A percentile compares a stretch with the other conserved stretches of the same genome.
These are phyloP conservation scores for Oryzias woworae DNA, from an alignment of 2,113 vertebrate genomes.

Conservation along the genomic window DNA sequence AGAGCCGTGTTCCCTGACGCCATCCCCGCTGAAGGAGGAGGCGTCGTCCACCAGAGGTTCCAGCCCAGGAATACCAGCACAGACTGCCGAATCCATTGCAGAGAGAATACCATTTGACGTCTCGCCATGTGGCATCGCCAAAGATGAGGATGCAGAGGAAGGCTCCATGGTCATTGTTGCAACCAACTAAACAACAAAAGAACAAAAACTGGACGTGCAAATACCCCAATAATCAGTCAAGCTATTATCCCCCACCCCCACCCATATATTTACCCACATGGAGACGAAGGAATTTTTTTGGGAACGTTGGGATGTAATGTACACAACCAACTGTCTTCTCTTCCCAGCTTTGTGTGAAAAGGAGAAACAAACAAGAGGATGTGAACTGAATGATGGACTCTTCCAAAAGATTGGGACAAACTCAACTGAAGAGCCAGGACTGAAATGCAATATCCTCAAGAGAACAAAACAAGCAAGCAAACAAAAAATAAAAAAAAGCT, in stretches of 20 bases:
- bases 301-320: slow-evolving; percentile 38
- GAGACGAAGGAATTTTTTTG: slow-evolving; percentile 25
- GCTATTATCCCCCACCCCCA: slow-evolving; percentile 52
- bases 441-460: slow-evolving; percentile 1
- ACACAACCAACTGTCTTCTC: slow-evolving; percentile 19
- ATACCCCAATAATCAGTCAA: slow-evolving; percentile 70
- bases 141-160: slow-evolving; percentile 81
- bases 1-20: slow-evolving; percentile 80
- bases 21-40: slow-evolving; percentile 81
- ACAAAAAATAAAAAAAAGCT: background rate
- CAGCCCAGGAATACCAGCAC: slow-evolving; percentile 66
- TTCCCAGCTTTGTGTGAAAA: slow-evolving; percentile 3
- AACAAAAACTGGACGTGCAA: slow-evolving; percentile 32
- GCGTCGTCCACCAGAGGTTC: slow-evolving; percentile 47
- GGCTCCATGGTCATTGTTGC: slow-evolving; percentile 55
- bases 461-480: background rate
- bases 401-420: slow-evolving; percentile 20
- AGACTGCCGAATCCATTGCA: slow-evolving; percentile 47
- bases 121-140: slow-evolving; percentile 87
- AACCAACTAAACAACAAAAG: slow-evolving; percentile 65
- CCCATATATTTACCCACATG: slow-evolving; percentile 53
- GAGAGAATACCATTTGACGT: slow-evolving; percentile 88
- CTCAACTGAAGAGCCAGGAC: slow-evolving; percentile 33
- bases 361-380: slow-evolving; percentile 26
- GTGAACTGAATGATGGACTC: slow-evolving; percentile 19